These are phyloP conservation scores for Ceramica pisi DNA, from an alignment of 2,888 invertebrate species.

Conservation along the genomic window DNA sequence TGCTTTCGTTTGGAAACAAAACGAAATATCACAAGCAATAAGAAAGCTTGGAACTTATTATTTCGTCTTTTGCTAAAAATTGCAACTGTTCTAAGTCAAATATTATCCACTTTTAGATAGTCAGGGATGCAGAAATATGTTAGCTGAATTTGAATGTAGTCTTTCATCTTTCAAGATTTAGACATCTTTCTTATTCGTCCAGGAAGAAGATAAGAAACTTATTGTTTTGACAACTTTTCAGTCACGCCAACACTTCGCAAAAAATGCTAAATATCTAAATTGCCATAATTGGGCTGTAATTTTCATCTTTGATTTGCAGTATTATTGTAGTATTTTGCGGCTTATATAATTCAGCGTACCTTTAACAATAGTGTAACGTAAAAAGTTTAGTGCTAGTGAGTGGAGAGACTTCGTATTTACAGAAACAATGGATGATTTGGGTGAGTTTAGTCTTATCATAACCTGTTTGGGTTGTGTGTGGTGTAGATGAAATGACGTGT, in stretches of 20 bases:
- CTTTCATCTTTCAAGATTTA: not conserved
- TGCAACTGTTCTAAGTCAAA: too few relatives aligned
- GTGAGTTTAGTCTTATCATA: conserved; percentile 88
- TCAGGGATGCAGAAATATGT: too few relatives aligned
- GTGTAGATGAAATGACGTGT: conserved; percentile 82
- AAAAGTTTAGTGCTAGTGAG: conserved; percentile 57
- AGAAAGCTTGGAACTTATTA: not conserved
- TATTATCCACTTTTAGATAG: not conserved
- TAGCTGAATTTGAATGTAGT: not conserved
- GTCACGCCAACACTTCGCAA: conserved; percentile 70
- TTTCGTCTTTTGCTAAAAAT: not conserved
- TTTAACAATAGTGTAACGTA: conserved; percentile 62
- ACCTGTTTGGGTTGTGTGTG: conserved; percentile 84
- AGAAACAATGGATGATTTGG: conserved; percentile 87
- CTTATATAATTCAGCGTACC: conserved; percentile 55
- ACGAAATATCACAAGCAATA: too few relatives aligned
- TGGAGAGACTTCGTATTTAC: conserved; percentile 51
- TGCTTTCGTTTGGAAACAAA: conserved; percentile 44
- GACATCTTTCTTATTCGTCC: conserved; percentile 40
- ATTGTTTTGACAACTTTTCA: conserved; percentile 65
- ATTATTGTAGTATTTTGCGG: conserved; percentile 70
- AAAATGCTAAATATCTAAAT: conserved; percentile 70
- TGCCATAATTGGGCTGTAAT: conserved; percentile 79
- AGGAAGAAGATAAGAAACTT: conserved; percentile 13
- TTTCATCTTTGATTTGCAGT: conserved; percentile 75